Conservation (phyloP, 1,140 invertebrate genomes). For the Bombus pascuorum region DNA sequence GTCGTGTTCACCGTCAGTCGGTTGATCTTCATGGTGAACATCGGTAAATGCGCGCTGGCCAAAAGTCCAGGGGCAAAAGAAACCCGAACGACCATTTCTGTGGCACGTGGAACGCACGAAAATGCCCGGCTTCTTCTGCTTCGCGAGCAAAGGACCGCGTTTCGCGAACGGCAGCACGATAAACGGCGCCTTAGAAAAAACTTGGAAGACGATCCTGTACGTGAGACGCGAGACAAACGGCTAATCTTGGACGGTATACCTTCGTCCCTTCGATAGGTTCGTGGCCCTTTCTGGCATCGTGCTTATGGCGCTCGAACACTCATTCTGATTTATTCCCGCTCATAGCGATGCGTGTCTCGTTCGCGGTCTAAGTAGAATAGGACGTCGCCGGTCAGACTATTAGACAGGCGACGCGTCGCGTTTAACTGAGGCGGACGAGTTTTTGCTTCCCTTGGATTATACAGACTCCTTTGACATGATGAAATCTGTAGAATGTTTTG, state of each 20-base stretch:
- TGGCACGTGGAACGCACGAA: conserved; percentile 64
- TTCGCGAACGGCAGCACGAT: conserved; percentile 47
- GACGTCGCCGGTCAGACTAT: conserved; percentile 28
- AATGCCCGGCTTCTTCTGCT: conserved; percentile 58
- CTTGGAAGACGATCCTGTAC: conserved; percentile 51
- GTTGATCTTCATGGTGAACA: neutral
- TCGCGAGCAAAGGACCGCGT: conserved; percentile 20
- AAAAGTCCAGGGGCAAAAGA: conserved; percentile 37
- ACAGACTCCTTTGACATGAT: neutral
- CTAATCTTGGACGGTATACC: conserved; percentile 21
- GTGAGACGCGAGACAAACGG: conserved; percentile 72
- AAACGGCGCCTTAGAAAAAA: conserved; percentile 55
- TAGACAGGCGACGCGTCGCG: neutral
- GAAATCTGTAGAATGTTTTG: neutral
- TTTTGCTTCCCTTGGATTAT: neutral
- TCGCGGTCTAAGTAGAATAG: conserved; percentile 22
- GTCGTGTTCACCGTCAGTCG: neutral
- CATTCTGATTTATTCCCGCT: conserved; percentile 28
- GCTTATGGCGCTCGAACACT: conserved; percentile 9
- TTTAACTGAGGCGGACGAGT: neutral
- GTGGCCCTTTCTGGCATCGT: neutral
- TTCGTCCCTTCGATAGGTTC: conserved; percentile 13
- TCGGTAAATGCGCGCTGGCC: conserved; percentile 2
- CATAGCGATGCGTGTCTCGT: conserved; percentile 10
- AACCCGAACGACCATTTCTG: conserved; percentile 45